A percentile compares a stretch with the other conserved stretches of the same genome.
phyloP scores from a whole-genome alignment of 2,797 vertebrate genomes.

The Diplodus sargus region DNA sequence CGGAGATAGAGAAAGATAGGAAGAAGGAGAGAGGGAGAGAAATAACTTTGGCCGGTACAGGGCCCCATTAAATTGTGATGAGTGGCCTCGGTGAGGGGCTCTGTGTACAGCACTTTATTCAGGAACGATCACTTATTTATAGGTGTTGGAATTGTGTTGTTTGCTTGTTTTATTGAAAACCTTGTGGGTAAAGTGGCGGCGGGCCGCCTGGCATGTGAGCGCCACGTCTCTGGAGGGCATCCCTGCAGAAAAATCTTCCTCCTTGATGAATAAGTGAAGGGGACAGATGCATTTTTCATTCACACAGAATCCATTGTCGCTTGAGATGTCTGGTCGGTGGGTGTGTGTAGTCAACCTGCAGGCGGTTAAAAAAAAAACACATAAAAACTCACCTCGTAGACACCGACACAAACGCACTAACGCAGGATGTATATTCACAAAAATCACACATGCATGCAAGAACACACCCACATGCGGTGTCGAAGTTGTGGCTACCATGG shows the following conservation, averaged over 20 bases:
- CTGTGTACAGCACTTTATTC: constrained; percentile 87
- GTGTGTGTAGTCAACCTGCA: constrained; percentile 68
- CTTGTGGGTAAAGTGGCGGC: constrained; percentile 84
- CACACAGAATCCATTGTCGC: constrained; percentile 80
- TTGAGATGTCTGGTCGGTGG: constrained; percentile 73
- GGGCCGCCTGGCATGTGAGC: constrained; percentile 81
- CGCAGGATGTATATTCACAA: constrained; percentile 17
- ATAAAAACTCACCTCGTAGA: constrained; percentile 5
- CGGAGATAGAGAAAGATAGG: constrained; percentile 54
- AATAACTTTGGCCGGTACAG: constrained; percentile 73
- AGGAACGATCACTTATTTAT: constrained; percentile 87
- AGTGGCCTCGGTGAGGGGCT: constrained; percentile 77
- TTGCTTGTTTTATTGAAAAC: constrained; percentile 91
- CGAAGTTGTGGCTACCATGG: constrained; percentile 17
- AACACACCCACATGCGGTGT: background rate
- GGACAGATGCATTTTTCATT: constrained; percentile 85
- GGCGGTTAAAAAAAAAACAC: constrained; percentile 42
- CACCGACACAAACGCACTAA: constrained; percentile 14
- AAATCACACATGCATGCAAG: constrained; percentile 10
- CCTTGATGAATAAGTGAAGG: constrained; percentile 86
- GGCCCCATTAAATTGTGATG: constrained; percentile 84
- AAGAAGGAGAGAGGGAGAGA: constrained; percentile 43
- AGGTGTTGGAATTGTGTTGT: constrained; percentile 87
- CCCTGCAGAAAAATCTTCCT: constrained; percentile 82
- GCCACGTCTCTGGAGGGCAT: constrained; percentile 81